phyloP scores from a whole-genome alignment of 2,113 vertebrate genomes.

The Mus pahari region DNA sequence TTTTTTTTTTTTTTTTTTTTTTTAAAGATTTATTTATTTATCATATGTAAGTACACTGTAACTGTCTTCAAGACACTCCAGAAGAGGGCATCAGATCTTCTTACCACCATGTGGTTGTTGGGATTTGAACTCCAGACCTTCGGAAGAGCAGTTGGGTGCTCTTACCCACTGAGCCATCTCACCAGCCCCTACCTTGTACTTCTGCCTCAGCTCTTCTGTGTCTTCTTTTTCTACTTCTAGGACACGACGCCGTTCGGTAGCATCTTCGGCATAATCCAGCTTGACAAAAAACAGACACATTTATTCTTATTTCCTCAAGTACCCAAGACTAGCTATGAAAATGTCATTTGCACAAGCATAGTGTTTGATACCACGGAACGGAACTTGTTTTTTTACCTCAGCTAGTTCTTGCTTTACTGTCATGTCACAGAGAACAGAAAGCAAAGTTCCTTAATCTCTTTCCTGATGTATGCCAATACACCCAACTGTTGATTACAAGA shows the following conservation, averaged over 20 bases:
- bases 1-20: too few species aligned
- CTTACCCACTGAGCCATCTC: too few species aligned
- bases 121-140: too few species aligned
- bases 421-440: neutral
- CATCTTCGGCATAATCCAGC: slow-evolving; percentile 98
- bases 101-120: too few species aligned
- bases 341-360: neutral
- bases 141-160: too few species aligned
- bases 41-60: too few species aligned
- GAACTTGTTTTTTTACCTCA: neutral
- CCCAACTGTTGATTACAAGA: neutral
- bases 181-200: slow-evolving; percentile 99
- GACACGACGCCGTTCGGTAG: slow-evolving; percentile 96
- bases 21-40: too few species aligned
- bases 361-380: slow-evolving; percentile 2
- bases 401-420: neutral
- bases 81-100: too few species aligned
- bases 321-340: slow-evolving; percentile 34
- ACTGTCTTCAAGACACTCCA: too few species aligned
- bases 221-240: slow-evolving; percentile 99
- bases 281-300: slow-evolving; percentile 76
- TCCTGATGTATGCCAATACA: neutral
- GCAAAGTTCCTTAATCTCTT: neutral
- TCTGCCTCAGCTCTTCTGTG: slow-evolving; percentile 97
- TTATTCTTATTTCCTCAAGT: slow-evolving; percentile 51